Percentiles rank a stretch among this genome's conserved stretches.
Conservation (phyloP, 2,888 invertebrate genomes). For the Xestoiulus laeticollis region DNA sequence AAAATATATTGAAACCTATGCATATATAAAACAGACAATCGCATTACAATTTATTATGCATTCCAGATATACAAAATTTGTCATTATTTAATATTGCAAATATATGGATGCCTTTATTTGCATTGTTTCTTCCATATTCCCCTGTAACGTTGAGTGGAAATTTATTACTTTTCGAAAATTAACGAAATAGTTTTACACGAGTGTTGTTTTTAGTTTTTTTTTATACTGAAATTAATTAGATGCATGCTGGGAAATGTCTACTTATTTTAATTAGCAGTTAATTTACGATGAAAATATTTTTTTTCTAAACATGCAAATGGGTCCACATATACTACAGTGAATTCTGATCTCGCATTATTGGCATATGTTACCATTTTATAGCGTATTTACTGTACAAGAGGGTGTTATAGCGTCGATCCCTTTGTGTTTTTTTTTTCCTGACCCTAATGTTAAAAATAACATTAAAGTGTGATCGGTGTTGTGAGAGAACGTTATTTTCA, state of each 20-base stretch:
- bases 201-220: background rate
- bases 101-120: no score
- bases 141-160: background rate
- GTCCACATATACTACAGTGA: background rate
- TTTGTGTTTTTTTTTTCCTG: background rate
- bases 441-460: background rate
- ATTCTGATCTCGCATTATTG: slow-evolving; percentile 21
- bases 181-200: background rate
- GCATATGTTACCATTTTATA: slow-evolving; percentile 11
- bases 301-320: background rate
- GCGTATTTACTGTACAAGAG: background rate
- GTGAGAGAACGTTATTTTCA: background rate
- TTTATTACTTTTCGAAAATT: background rate
- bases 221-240: background rate
- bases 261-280: background rate
- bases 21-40: no score
- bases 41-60: no score
- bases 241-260: background rate
- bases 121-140: no score
- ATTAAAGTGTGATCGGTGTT: background rate
- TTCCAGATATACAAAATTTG: no score
- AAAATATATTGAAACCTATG: no score
- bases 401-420: background rate
- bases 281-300: background rate
- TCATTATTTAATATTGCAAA: no score